Evolutionary conservation across 2,113 vertebrate genomes (phyloP).

Genomic region (Taurulus bubalis): DNA sequence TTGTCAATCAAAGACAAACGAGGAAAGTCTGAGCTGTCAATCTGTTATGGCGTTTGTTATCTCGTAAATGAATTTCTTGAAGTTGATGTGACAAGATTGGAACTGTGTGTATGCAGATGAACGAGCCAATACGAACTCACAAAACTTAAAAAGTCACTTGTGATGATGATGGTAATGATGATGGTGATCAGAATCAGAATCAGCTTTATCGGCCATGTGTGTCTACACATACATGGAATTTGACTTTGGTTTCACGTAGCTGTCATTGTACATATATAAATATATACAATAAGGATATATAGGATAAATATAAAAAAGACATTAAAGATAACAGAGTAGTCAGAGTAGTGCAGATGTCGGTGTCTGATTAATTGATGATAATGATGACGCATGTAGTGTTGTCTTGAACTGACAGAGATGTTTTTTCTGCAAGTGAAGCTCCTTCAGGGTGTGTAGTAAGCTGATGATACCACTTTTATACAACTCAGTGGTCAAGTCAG

Average conservation of each 20-base stretch:
- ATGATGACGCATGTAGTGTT: constrained; percentile 8
- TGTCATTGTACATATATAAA: no score
- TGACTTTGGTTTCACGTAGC: no score
- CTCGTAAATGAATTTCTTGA: neutral
- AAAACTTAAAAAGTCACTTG: neutral
- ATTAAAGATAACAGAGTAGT: no score
- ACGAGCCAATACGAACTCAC: fast-evolving
- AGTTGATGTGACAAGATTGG: neutral
- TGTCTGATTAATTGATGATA: no score
- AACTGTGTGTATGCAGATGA: neutral
- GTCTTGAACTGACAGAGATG: constrained; percentile 20
- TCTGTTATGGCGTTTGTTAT: neutral
- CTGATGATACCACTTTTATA: constrained; percentile 54
- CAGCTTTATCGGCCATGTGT: no score
- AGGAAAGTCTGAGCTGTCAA: neutral
- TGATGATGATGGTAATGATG: neutral
- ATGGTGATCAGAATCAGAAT: no score
- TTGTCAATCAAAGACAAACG: neutral
- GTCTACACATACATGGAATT: no score
- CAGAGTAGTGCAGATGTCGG: no score
- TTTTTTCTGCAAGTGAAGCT: constrained; percentile 17
- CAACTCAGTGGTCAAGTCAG: constrained; percentile 54
- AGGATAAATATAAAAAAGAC: no score
- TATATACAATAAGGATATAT: no score
- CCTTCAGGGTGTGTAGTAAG: constrained; percentile 46